Base-by-base conservation (phyloP, 2,113 vertebrate genomes). In the Anarhynchus alexandrinus region DNA sequence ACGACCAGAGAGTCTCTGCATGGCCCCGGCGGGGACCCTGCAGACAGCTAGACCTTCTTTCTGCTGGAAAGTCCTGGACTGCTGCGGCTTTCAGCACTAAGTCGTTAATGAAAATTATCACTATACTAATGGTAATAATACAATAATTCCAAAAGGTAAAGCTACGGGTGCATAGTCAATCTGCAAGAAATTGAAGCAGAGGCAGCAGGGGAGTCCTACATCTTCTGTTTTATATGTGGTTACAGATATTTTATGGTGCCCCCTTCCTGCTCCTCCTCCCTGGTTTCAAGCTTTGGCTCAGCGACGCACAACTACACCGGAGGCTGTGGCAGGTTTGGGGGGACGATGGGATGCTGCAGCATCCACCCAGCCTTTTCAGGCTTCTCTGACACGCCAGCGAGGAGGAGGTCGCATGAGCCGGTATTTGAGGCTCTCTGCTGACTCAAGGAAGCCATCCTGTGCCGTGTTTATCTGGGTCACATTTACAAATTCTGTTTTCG, bases 91-190 rank as follows among this genome's bases (percentile, higher is more conserved):
- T 74, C 82, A 92, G 59, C 72, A 82, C 57, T 21, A 82, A 74
- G 55, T 67, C 2, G 0, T 94, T 93, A 95, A 89, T 87, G 81
- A 92, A 86, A 96, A 94, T 94, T 71, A 94, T 71, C 78, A 54
- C 70, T 69, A 83, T 47, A 87, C n/a, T 71, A 91, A 94, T 94
- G 77, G n/a, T 70, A 95, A 92, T 93, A 81, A 83, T 38, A 71
- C 61, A 83, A 20, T 86, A 78, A 93, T 92, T 95, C 40, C 15
- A 2, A 93, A 86, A 90, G 52, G 69, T 67, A 91, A 89, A 82
- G 86, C 86, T 59, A 29, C 2, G 9, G 36, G 76, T 64, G 64
- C 86, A 36, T 65, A 86, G 88, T 81, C 80, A 95, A 90, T 83
- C 90, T 88, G 86, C 69, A 88, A 27, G 86, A 88, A 90, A 94